A percentile compares a stretch with the other conserved stretches of the same genome.
Evolutionary conservation across 1,140 invertebrate species (phyloP).

Genomic region (Drosophila ogumai): DNA sequence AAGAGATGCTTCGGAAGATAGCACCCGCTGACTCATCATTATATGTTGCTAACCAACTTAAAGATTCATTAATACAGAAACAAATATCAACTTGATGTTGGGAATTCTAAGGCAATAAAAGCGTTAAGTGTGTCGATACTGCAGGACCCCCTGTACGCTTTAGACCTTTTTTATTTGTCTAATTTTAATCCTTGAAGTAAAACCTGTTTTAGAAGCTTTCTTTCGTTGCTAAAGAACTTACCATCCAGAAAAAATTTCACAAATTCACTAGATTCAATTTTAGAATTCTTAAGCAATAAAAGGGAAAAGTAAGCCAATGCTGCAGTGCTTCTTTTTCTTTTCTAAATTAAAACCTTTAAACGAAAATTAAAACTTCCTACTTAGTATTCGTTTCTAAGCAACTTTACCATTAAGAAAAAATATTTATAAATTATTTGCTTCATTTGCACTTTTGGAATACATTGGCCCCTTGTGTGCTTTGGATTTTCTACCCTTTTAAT

Average conservation of each 20-base stretch:
- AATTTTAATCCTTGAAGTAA: too few relatives aligned
- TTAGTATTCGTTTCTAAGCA: background rate
- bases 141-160: too few relatives aligned
- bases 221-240: background rate
- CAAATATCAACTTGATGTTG: too few relatives aligned
- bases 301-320: background rate
- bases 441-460: background rate
- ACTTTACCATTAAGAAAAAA: background rate
- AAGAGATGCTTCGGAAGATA: background rate
- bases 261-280: background rate
- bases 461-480: background rate
- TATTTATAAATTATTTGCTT: too few relatives aligned
- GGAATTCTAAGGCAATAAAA: background rate
- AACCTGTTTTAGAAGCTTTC: background rate
- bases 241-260: background rate
- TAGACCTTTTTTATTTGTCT: fast-evolving
- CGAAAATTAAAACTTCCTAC: background rate
- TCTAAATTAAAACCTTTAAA: background rate
- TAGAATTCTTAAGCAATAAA: background rate
- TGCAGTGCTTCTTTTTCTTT: background rate
- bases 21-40: background rate
- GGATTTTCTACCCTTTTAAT: too few relatives aligned
- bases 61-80: background rate
- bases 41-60: background rate
- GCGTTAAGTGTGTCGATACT: background rate